Conservation (phyloP, 2,797 vertebrate species). For the Clarias fuscus region DNA sequence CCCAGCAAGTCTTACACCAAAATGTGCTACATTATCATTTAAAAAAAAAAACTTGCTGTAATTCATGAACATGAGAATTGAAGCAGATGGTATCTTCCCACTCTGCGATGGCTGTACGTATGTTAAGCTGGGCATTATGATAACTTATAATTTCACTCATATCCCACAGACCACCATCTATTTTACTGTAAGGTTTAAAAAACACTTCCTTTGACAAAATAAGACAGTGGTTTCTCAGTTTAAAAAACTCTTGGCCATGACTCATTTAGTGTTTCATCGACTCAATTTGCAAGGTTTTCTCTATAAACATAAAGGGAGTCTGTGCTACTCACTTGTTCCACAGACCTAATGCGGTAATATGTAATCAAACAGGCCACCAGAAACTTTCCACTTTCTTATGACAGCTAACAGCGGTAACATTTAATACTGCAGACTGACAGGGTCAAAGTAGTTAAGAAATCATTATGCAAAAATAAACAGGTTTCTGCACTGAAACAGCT, state of each 20-base stretch:
- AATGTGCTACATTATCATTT: no score
- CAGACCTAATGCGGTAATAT: conserved; percentile 20
- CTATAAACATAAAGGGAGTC: conserved; percentile 10
- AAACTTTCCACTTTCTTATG: conserved; percentile 38
- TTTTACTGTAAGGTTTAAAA: conserved; percentile 31
- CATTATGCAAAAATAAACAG: conserved; percentile 40
- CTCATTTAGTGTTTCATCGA: conserved; percentile 32
- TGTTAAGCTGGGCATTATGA: neutral
- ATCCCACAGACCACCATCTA: conserved; percentile 21
- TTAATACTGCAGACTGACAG: conserved; percentile 15
- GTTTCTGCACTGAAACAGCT: conserved; percentile 19
- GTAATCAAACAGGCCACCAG: conserved; percentile 26
- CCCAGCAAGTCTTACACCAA: neutral
- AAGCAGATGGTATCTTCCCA: neutral
- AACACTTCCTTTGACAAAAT: conserved; percentile 27
- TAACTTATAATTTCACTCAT: conserved; percentile 22
- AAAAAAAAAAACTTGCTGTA: neutral
- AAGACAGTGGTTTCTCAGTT: conserved; percentile 22
- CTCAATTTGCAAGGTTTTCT: conserved; percentile 27
- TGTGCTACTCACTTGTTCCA: conserved; percentile 28
- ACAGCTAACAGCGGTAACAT: conserved; percentile 29
- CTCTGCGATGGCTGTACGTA: conserved; percentile 21
- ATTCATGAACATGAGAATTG: neutral
- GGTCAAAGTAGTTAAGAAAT: conserved; percentile 40
- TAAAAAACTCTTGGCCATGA: conserved; percentile 1